Conservation (phyloP, 2,113 vertebrate species). For the Bungarus multicinctus region DNA sequence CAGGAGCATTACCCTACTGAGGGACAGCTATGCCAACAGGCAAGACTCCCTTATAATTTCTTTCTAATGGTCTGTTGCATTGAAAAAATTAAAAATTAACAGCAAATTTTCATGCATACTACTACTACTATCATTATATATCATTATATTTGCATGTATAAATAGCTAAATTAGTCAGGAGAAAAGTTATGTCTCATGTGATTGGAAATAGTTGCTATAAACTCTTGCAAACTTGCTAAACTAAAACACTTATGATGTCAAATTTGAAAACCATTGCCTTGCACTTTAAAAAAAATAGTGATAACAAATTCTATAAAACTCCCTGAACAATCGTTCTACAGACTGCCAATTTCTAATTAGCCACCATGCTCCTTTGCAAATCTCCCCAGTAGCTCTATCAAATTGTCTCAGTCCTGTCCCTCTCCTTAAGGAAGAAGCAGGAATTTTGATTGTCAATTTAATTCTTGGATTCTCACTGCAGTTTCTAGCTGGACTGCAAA, state of each 20-base stretch:
- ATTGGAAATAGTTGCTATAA: neutral
- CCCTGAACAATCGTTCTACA: constrained; percentile 30
- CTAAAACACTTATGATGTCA: neutral
- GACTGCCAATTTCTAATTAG: constrained; percentile 35
- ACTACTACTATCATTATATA: neutral
- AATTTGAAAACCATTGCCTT: neutral
- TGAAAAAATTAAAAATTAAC: neutral
- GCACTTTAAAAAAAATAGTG: constrained; percentile 6
- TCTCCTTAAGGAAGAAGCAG: constrained; percentile 24
- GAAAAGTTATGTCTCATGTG: neutral
- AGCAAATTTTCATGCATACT: neutral
- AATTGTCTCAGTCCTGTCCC: constrained; percentile 23
- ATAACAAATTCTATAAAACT: neutral
- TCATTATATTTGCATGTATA: neutral
- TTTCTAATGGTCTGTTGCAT: neutral
- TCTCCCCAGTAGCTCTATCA: constrained; percentile 32
- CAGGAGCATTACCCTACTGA: neutral
- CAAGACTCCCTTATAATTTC: neutral
- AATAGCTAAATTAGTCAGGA: neutral
- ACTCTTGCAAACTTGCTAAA: neutral
- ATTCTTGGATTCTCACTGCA: constrained; percentile 17
- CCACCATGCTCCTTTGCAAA: neutral
- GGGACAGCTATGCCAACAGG: neutral
- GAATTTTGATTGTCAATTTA: constrained; percentile 30
- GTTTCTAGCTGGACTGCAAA: constrained; percentile 21